phyloP scores from a whole-genome alignment of 2,888 invertebrate genomes.

The Cantharis lateralis region DNA sequence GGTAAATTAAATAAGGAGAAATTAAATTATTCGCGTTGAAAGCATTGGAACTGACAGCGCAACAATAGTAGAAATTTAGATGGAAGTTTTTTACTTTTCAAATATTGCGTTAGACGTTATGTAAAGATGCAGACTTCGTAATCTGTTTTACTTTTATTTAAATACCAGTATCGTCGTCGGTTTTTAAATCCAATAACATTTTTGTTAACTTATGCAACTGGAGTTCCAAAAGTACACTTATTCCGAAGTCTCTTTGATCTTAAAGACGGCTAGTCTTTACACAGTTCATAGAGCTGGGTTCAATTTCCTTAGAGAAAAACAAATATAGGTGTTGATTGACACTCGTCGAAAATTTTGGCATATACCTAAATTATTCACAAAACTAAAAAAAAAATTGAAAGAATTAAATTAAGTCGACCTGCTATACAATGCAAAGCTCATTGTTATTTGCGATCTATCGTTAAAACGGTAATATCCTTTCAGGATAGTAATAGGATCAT shows the following conservation, averaged over 20 bases:
- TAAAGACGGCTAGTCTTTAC: too few relatives aligned
- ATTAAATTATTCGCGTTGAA: background rate
- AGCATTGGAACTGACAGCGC: background rate
- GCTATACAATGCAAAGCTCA: background rate
- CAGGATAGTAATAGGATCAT: background rate
- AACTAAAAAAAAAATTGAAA: too few relatives aligned
- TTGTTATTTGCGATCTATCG: background rate
- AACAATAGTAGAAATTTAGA: background rate
- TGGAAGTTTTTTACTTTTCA: background rate
- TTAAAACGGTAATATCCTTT: background rate
- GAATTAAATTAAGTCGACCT: background rate
- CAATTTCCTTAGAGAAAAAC: too few relatives aligned
- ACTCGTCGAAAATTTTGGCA: too few relatives aligned
- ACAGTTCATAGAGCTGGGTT: too few relatives aligned
- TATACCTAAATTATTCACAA: too few relatives aligned
- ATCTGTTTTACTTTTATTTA: background rate
- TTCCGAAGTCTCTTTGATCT: too few relatives aligned
- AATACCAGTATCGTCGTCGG: background rate
- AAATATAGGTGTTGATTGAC: too few relatives aligned
- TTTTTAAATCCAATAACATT: background rate
- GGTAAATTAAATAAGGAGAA: background rate
- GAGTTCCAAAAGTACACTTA: background rate
- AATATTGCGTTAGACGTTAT: background rate
- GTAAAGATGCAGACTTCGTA: background rate
- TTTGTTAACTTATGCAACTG: background rate